Evolutionary conservation across 2,888 invertebrate genomes (phyloP), one percentile per base, ranked within the genome.

Genomic region (Plagodis dolabraria): DNA sequence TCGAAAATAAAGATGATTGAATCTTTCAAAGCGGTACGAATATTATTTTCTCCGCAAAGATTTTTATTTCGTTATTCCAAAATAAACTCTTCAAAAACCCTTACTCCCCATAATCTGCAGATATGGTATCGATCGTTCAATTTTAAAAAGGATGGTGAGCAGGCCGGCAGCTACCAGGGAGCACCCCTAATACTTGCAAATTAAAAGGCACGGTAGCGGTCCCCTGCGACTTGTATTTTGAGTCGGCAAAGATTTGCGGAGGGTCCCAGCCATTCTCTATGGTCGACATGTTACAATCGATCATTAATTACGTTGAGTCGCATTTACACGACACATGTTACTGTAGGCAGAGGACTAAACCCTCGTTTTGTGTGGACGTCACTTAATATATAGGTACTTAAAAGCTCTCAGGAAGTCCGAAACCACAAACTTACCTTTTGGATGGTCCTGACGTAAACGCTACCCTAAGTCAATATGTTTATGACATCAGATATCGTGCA

Each of bases 221-320:
- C 90, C 85, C 87, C 62, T 65, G 85, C 84, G 88, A 83, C 77
- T 80, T 71, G 79, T 79, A 85, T 89, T 89, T 85, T 79, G 84
- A 78, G 78, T 77, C 77, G 80, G 83, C 76, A 86, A 87, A 87
- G 89, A 89, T 89, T 89, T 84, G 85, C 83, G 77, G 80, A 86
- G 89, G 88, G 86, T 83, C 60, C 77, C 71, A 40, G 40, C 40
- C 40, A 79, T 83, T 84, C 82, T 79, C 80, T 74, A 80, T 77
- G 82, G 83, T 80, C 79, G 80, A 79, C 81, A 80, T 80, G 80
- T 78, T 83, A 81, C 87, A 89, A 91, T 92, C 89, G 85, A 88
- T 89, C 89, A 89, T 90, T 91, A 92, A 92, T 92, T 91, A 89
- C 87, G 85, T 89, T 89, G 86, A 86, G 86, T 87, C 84, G 86